A percentile compares a stretch with the other conserved stretches of the same genome.
Conservation (phyloP, 37 sponge, comb jelly and placozoan genomes). For the Axinella damicornis region DNA sequence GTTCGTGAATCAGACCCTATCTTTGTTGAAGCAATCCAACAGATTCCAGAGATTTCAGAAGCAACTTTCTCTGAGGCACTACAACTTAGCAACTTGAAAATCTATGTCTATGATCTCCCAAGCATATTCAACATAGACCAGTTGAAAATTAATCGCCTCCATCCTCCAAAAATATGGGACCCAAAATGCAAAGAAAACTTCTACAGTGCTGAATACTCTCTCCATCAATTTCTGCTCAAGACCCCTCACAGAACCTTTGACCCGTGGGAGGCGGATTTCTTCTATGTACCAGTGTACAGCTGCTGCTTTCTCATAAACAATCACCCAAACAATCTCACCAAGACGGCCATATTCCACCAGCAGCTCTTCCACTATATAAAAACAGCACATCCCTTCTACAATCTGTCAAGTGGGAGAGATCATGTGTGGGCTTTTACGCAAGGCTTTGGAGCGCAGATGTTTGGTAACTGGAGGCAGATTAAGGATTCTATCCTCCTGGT, state of each 20-base stretch:
- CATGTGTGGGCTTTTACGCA: slow-evolving; percentile 59
- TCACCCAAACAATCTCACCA: slow-evolving; percentile 40
- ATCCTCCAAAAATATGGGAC: slow-evolving; percentile 54
- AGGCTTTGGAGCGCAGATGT: slow-evolving; percentile 28
- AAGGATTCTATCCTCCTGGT: slow-evolving; percentile 49
- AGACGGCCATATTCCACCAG: slow-evolving; percentile 31
- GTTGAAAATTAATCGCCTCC: slow-evolving; percentile 8
- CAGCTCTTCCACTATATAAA: slow-evolving; percentile 25
- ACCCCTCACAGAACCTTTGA: slow-evolving; percentile 28
- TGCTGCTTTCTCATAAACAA: slow-evolving; percentile 57
- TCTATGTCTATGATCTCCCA: slow-evolving; percentile 54
- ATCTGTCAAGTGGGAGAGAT: slow-evolving; percentile 54
- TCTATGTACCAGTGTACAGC: slow-evolving; percentile 55
- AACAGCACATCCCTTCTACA: slow-evolving; percentile 41
- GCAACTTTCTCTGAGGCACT: background rate
- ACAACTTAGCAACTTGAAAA: slow-evolving; percentile 36
- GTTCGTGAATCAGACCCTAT: background rate
- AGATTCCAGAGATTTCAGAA: slow-evolving; percentile 16
- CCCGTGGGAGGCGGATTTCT: slow-evolving; percentile 52
- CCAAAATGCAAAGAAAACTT: slow-evolving; percentile 38
- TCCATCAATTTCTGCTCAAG: slow-evolving; percentile 45
- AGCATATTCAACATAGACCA: slow-evolving; percentile 30
- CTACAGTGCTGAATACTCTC: slow-evolving; percentile 54
- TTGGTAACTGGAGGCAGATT: slow-evolving; percentile 37
- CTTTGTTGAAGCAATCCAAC: background rate